Conservation (phyloP, 2,888 invertebrate species). For the Phengaris arion region DNA sequence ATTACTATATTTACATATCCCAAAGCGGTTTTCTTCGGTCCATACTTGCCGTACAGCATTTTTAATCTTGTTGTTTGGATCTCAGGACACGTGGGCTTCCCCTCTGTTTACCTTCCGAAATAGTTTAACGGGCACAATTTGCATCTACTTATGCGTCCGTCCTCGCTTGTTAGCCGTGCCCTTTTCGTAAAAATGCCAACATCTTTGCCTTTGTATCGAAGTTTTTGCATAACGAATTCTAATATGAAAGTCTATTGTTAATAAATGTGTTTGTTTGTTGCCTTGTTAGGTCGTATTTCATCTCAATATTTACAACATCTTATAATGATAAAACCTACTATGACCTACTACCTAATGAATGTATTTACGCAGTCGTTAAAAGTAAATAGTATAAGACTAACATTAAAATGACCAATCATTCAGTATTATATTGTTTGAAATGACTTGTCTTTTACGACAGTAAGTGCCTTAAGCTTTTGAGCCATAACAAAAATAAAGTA, state of each 20-base stretch:
- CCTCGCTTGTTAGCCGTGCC: slow-evolving; percentile 74
- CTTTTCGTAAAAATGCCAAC: slow-evolving; percentile 43
- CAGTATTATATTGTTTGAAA: too few species aligned
- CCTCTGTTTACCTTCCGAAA: slow-evolving; percentile 78
- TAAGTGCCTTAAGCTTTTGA: too few species aligned
- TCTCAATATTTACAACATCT: background rate
- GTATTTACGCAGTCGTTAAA: too few species aligned
- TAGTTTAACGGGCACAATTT: slow-evolving; percentile 79
- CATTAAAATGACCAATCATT: too few species aligned
- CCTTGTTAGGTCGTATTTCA: background rate
- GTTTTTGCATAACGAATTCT: slow-evolving; percentile 30
- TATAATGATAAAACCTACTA: background rate
- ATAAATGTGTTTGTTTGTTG: slow-evolving; percentile 14
- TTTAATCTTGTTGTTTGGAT: slow-evolving; percentile 70
- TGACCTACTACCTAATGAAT: background rate
- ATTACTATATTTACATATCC: slow-evolving; percentile 77
- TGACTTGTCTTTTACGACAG: too few species aligned
- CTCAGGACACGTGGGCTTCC: slow-evolving; percentile 69
- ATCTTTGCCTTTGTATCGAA: slow-evolving; percentile 31
- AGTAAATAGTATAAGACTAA: too few species aligned
- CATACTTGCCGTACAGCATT: slow-evolving; percentile 71
- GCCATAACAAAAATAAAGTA: too few species aligned
- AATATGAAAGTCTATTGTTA: slow-evolving; percentile 23
- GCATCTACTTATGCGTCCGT: slow-evolving; percentile 77
- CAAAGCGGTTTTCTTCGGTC: slow-evolving; percentile 74